Conservation (phyloP, 2,797 vertebrate species). For the Crax fasciolata region DNA sequence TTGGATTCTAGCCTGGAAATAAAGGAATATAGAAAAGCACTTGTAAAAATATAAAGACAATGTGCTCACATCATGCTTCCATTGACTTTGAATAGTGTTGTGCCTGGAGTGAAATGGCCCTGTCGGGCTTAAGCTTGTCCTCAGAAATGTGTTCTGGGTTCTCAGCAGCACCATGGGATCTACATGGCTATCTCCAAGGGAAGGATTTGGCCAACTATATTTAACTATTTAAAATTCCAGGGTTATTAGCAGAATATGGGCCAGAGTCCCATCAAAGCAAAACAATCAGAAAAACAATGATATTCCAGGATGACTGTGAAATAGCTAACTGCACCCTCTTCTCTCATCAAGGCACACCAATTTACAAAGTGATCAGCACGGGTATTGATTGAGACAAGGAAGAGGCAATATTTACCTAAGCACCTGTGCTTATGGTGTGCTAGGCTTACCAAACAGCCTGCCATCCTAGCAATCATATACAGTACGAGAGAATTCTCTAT, state of each 20-base stretch:
- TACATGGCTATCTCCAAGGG: background rate
- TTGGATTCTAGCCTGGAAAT: conserved; percentile 59
- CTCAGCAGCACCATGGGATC: conserved; percentile 43
- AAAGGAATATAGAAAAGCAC: conserved; percentile 55
- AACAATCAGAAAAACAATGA: conserved; percentile 55
- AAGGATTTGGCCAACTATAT: conserved; percentile 49
- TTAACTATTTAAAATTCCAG: conserved; percentile 66
- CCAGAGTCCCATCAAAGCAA: conserved; percentile 64
- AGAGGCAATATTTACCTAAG: conserved; percentile 71
- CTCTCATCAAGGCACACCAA: conserved; percentile 46
- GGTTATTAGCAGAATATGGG: conserved; percentile 43
- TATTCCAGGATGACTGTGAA: conserved; percentile 59
- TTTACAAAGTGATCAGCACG: conserved; percentile 34
- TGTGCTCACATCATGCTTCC: conserved; percentile 60
- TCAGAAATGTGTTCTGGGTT: conserved; percentile 2
- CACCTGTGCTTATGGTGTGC: conserved; percentile 32
- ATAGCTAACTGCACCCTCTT: conserved; percentile 57
- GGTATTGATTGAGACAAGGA: conserved; percentile 51
- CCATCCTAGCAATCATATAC: background rate
- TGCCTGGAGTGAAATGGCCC: conserved; percentile 59
- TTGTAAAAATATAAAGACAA: conserved; percentile 62
- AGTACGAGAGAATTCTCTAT: conserved; percentile 6
- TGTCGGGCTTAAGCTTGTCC: conserved; percentile 55
- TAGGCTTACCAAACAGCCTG: conserved; percentile 39
- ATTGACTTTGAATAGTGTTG: conserved; percentile 68